Conservation (phyloP, 2,888 invertebrate species). For the Ophioninae sp. region DNA sequence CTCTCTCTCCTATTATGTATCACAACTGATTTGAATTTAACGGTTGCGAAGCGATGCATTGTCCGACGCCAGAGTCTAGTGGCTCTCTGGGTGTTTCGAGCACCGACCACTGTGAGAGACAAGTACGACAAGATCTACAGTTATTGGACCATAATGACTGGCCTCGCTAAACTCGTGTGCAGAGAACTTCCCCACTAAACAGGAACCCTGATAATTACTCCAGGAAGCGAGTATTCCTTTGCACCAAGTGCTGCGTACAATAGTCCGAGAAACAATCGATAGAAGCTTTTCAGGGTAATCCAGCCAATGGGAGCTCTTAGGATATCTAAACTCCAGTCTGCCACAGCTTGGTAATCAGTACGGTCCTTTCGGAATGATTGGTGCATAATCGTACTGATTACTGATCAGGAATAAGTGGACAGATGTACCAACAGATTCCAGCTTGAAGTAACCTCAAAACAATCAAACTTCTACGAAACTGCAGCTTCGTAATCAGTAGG, state of each 20-base stretch:
- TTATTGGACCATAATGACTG: constrained; percentile 18
- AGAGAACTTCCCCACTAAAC: not conserved
- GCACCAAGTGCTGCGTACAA: not conserved
- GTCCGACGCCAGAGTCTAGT: constrained; percentile 66
- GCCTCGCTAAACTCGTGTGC: not conserved
- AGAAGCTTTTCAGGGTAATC: not conserved
- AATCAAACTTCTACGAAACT: too few relatives aligned
- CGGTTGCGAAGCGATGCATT: constrained; percentile 71
- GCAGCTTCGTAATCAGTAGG: too few relatives aligned
- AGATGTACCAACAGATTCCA: too few relatives aligned
- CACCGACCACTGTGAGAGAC: constrained; percentile 14
- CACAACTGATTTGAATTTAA: constrained; percentile 76
- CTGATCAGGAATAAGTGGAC: too few relatives aligned
- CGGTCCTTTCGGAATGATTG: not conserved
- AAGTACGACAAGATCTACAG: constrained; percentile 22
- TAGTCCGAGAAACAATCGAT: not conserved
- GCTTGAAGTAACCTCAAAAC: too few relatives aligned
- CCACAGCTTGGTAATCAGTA: not conserved
- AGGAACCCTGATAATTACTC: not conserved
- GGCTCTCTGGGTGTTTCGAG: constrained; percentile 33
- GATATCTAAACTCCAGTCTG: not conserved
- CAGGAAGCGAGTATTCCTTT: not conserved
- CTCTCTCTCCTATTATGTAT: constrained; percentile 67
- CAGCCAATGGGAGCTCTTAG: not conserved
- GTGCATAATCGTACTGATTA: too few relatives aligned